Evolutionary conservation across 2,113 vertebrate species (phyloP).

Genomic region (Hydropotes inermis): DNA sequence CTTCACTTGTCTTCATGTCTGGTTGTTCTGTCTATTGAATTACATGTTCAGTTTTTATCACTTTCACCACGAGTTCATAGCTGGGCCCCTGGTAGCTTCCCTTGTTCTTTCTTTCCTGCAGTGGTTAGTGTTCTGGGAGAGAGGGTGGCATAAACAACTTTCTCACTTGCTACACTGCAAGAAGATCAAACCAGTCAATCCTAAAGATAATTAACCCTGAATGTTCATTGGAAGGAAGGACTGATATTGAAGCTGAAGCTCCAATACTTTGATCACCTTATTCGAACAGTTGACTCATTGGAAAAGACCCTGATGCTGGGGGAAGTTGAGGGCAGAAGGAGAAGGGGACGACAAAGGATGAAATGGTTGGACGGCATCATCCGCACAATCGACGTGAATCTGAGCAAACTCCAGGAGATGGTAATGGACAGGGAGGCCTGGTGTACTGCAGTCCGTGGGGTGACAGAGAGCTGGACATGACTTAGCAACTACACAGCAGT

Average conservation of each 20-base stretch:
- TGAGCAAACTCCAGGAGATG: neutral
- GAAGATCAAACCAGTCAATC: neutral
- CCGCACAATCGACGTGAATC: neutral
- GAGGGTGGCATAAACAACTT: neutral
- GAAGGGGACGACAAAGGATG: neutral
- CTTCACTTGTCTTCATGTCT: neutral
- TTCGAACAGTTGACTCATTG: neutral
- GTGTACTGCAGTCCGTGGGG: neutral
- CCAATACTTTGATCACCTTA: neutral
- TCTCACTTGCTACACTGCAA: neutral
- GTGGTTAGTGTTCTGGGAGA: neutral
- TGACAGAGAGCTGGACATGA: neutral
- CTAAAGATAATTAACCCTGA: neutral
- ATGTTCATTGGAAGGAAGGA: neutral
- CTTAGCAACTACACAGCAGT: neutral
- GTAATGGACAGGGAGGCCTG: neutral
- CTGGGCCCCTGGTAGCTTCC: neutral
- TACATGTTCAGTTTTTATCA: neutral
- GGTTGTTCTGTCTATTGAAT: neutral
- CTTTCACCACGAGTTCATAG: fast-evolving
- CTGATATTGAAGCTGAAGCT: neutral
- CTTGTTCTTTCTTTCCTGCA: neutral
- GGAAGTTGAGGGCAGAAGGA: neutral
- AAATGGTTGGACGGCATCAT: neutral
- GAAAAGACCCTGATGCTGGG: neutral